Conservation (phyloP, 1,140 invertebrate species). For the Dryas iulia region DNA sequence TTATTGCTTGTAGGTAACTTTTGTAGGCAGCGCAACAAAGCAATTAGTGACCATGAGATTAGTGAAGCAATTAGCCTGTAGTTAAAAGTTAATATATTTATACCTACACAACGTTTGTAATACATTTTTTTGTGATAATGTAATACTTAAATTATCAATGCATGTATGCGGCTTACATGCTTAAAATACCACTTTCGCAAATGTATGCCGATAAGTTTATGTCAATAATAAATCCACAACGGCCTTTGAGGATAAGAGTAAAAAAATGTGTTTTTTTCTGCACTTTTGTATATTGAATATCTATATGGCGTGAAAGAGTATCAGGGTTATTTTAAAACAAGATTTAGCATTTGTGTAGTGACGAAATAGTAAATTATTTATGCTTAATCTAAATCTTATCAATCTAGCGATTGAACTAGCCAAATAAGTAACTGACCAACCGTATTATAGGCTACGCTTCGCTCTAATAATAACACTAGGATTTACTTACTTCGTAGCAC, state of each 20-base stretch:
- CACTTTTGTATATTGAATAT: neutral
- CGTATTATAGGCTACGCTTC: conserved; percentile 14
- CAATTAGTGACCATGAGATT: conserved; percentile 10
- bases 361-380: neutral
- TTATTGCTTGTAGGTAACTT: neutral
- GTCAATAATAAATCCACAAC: neutral
- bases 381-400: neutral
- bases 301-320: neutral
- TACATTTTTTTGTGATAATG: neutral
- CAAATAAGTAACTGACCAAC: neutral
- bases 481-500: conserved; percentile 80
- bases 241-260: neutral
- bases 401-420: neutral
- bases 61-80: neutral
- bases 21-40: conserved; percentile 8
- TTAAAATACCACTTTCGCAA: neutral
- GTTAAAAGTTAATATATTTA: neutral
- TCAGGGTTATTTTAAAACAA: neutral
- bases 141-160: neutral
- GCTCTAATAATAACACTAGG: conserved; percentile 13
- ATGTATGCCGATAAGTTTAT: neutral
- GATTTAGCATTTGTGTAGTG: neutral
- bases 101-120: neutral
- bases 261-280: no score
- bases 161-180: neutral